Percentiles rank a stretch among this genome's conserved stretches.
phyloP scores from a whole-genome alignment of 2,888 invertebrate species.

The Loripinus fragilis region DNA sequence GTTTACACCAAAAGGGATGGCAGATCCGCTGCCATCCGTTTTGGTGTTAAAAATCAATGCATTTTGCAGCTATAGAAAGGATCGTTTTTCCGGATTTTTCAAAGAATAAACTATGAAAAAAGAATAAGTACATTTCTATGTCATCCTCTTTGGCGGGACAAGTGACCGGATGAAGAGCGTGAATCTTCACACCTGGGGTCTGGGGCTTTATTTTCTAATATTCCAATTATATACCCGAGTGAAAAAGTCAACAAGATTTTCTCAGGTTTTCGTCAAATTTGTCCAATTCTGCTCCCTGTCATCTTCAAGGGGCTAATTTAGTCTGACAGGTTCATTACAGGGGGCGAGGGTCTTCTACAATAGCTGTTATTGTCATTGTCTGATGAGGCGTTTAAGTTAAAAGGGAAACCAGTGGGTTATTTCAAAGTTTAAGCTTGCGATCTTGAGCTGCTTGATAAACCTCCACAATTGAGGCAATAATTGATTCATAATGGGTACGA shows the following conservation, averaged over 20 bases:
- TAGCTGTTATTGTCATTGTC: background rate
- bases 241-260: constrained; percentile 6
- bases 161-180: too few relatives aligned
- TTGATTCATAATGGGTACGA: constrained; percentile 7
- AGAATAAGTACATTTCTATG: too few relatives aligned
- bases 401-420: background rate
- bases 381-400: background rate
- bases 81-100: too few relatives aligned
- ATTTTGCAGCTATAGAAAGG: too few relatives aligned
- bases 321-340: constrained; percentile 4
- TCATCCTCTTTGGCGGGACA: too few relatives aligned
- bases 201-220: constrained; percentile 15
- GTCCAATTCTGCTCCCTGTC: background rate
- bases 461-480: constrained; percentile 15
- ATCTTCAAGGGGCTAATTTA: background rate
- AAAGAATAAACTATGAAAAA: too few relatives aligned
- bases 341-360: constrained; percentile 1
- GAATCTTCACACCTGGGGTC: too few relatives aligned
- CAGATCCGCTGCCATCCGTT: too few relatives aligned
- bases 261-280: constrained; percentile 12
- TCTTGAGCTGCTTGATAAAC: background rate
- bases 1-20: too few relatives aligned
- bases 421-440: background rate
- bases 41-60: too few relatives aligned
- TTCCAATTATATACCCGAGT: constrained; percentile 7